A percentile compares a stretch with the other conserved stretches of the same genome.
phyloP scores from a whole-genome alignment of 2,888 invertebrate genomes.

The Labia minor region DNA sequence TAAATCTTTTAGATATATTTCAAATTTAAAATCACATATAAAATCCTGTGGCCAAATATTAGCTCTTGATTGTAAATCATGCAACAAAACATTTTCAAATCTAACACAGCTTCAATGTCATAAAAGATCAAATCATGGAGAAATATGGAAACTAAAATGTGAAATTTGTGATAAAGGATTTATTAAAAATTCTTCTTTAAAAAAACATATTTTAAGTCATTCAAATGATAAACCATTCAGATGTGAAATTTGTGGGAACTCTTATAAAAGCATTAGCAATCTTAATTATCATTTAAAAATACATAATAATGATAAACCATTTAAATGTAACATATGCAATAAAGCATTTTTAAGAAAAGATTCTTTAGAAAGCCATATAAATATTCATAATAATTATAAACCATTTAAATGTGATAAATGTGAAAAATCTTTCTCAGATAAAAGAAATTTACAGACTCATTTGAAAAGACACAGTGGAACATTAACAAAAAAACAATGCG shows the following conservation, averaged over 20 bases:
- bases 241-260: constrained; percentile 26
- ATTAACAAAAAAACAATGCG: constrained; percentile 23
- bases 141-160: constrained; percentile 22
- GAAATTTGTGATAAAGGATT: constrained; percentile 25
- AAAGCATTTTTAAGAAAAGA: constrained; percentile 24
- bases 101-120: constrained; percentile 22
- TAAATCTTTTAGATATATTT: constrained; percentile 22
- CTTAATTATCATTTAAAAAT: constrained; percentile 25
- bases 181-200: constrained; percentile 23
- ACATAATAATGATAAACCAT: constrained; percentile 23
- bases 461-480: constrained; percentile 23
- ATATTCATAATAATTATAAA: constrained; percentile 23
- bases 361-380: constrained; percentile 23
- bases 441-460: constrained; percentile 23
- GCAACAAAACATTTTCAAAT: constrained; percentile 23
- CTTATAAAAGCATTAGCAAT: constrained; percentile 25
- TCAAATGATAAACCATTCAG: constrained; percentile 25
- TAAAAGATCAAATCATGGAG: constrained; percentile 21
- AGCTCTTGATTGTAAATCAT: constrained; percentile 23
- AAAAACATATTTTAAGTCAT: constrained; percentile 24
- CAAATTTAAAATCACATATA: constrained; percentile 23
- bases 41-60: constrained; percentile 23
- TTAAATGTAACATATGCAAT: constrained; percentile 25
- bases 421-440: constrained; percentile 23
- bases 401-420: constrained; percentile 24